Base-by-base conservation (phyloP, 1,140 invertebrate species). In the Drosophila ficusphila region DNA sequence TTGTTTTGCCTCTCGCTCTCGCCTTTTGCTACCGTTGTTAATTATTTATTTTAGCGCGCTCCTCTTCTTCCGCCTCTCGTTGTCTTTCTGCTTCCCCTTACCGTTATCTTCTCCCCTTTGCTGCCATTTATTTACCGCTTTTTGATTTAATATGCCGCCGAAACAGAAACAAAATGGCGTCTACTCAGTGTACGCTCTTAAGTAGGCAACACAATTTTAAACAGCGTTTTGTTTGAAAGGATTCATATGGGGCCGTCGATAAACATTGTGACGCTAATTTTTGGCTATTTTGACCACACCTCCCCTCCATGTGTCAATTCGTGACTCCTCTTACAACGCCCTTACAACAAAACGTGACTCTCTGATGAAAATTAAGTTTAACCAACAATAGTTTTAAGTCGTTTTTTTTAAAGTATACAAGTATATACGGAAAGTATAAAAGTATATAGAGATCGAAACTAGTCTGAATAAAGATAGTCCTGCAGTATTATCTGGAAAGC, bases 401-500 rank as follows among this genome's bases (percentile, higher is more conserved):
- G n/a, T n/a, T n/a, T n/a, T n/a, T n/a, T n/a, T n/a, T n/a, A n/a
- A n/a, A n/a, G n/a, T n/a, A n/a, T n/a, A n/a, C n/a, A n/a, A n/a
- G n/a, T 14, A 25, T 42, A 65, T 68, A 71, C 75, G 61, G 58
- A 54, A 57, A 57, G 69, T 83, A 74, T 83, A 75, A n/a, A n/a
- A n/a, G n/a, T n/a, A n/a, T 70, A 85, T 60, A 86, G 61, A 72
- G 70, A 72, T 58, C 56, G 23, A 12, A 39, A 19, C 29, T 88
- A 90, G 60, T 91, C 90, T 23, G 90, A 90, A 78, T 91, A 91
- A 27, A 91, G 70, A 42, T 90, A 91, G 47, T 91, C 90, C 61
- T 91, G 90, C 38, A 91, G 46, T 42, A 91, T 90, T 41, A 91
- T 91, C 61, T 91, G 90, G 31, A 91, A 90, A 47, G 88, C 90